Base-by-base conservation (phyloP, 2,113 vertebrate genomes). In the Triplophysa dalaica region DNA sequence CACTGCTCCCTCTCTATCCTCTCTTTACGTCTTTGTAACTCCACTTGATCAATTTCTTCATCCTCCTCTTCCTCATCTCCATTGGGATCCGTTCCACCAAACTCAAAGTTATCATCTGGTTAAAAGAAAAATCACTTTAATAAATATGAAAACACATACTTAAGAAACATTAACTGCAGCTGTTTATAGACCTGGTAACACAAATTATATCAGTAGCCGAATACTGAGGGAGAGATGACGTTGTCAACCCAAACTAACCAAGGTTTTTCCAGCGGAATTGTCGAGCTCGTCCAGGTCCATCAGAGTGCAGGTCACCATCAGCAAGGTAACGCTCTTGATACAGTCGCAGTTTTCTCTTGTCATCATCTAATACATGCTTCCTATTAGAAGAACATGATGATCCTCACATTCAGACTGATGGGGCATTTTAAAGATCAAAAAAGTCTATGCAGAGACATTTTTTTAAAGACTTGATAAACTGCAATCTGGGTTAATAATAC, bases 181-280 rank as follows among this genome's bases (percentile, higher is more conserved):
- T 10, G 54, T 38, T 38, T 38, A 38, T 38, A 38, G 33, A 19
- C 7, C 17, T 56, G 14, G 17, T 50, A 29, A 58, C 22, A 52
- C 17, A 41, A 8, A 61, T 6, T 22, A 43, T 21, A 50, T 14
- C 9, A 2, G 3, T 45, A 19, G n/a, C n/a, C 4, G 19, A 13
- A 22, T 48, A 69, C 7, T 16, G 9, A 6, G 12, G 4, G 13
- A 67, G 12, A 58, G 7, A 3, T 21, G 8, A 12, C 1, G 21
- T 10, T n/a, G 24, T 8, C 33, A 7, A 38, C 6, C 33, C 14
- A 8, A 62, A 41, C 81, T n/a, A 85, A 99, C 97, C 94, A 17
- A 97, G 95, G 77, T 97, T 95, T 80, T 95, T 99, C 98, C 98
- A 99, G 54, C 95, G 93, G 90, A 99, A 99, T 61, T 88, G 94